These are phyloP conservation scores for Neodiprion pinetum DNA, from an alignment of 1,140 invertebrate species.

Conservation along the genomic window DNA sequence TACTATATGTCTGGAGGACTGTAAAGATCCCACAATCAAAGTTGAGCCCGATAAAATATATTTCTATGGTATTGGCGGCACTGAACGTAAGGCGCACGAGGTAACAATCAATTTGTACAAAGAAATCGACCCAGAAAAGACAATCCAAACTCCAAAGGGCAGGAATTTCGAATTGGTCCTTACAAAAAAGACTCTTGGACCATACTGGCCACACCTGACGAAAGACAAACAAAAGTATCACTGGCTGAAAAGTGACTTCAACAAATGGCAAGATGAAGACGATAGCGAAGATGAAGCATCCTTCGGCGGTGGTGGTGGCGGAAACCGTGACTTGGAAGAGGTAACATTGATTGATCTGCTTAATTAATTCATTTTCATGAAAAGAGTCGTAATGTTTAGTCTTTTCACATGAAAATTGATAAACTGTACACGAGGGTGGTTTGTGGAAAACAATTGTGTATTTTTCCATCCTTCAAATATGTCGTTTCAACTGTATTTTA, in stretches of 20 bases:
- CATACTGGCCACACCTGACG: conserved; percentile 88
- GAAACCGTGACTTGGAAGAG: conserved; percentile 66
- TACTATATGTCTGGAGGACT: conserved; percentile 90
- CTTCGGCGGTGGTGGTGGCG: conserved; percentile 46
- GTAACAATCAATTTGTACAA: conserved; percentile 82
- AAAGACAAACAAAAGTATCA: conserved; percentile 90
- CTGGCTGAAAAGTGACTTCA: conserved; percentile 97
- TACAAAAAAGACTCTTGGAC: conserved; percentile 73
- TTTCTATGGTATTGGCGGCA: conserved; percentile 87
- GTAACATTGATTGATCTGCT: conserved; percentile 50
- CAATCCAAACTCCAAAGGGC: conserved; percentile 65
- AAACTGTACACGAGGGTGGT: too few relatives aligned
- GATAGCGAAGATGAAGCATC: conserved; percentile 73
- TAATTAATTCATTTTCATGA: conserved; percentile 8
- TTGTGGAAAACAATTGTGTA: too few relatives aligned
- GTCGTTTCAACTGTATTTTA: too few relatives aligned
- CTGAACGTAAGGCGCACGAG: conserved; percentile 85
- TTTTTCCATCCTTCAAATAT: too few relatives aligned
- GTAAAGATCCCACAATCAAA: conserved; percentile 83
- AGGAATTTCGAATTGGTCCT: conserved; percentile 68
- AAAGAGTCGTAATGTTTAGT: conserved; percentile 20
- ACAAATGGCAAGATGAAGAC: conserved; percentile 96
- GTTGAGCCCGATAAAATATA: conserved; percentile 81
- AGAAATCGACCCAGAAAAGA: conserved; percentile 84
- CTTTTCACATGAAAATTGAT: too few relatives aligned